Evolutionary conservation across 2,113 vertebrate species (phyloP).

Genomic region (Leptobrachium ailaonicum): DNA sequence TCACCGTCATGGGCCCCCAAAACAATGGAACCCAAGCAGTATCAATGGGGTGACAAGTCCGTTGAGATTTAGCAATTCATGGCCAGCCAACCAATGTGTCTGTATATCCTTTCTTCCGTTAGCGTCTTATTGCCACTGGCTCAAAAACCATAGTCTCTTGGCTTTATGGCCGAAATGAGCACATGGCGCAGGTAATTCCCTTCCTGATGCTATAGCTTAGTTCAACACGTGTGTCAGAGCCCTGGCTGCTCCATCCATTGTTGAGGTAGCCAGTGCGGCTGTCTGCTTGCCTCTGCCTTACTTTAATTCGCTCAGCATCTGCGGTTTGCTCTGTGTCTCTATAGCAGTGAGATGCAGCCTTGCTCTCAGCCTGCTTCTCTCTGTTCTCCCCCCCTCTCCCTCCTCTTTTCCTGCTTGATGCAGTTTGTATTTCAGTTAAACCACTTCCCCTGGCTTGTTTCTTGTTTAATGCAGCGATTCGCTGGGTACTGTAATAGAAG

Average conservation of each 20-base stretch:
- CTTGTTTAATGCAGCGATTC: conserved; percentile 44
- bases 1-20: conserved; percentile 69
- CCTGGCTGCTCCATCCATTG: neutral
- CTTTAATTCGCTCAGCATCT: conserved; percentile 64
- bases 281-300: neutral
- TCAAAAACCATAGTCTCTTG: neutral
- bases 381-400: conserved; percentile 49
- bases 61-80: conserved; percentile 1
- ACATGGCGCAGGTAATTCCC: neutral
- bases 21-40: conserved; percentile 41
- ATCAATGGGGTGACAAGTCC: neutral
- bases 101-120: neutral
- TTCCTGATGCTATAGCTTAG: neutral
- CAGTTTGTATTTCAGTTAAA: conserved; percentile 59
- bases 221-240: neutral
- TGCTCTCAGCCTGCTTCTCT: conserved; percentile 57
- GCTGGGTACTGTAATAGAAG: conserved; percentile 16
- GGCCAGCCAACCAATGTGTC: neutral
- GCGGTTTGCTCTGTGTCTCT: conserved; percentile 66
- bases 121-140: neutral
- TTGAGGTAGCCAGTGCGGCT: neutral
- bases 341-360: conserved; percentile 55
- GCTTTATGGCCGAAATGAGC: neutral
- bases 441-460: conserved; percentile 82
- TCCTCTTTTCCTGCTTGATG: conserved; percentile 69